These are phyloP conservation scores for Noctuana brunneofusca DNA, from an alignment of 2,888 invertebrate genomes.

Conservation along the genomic window DNA sequence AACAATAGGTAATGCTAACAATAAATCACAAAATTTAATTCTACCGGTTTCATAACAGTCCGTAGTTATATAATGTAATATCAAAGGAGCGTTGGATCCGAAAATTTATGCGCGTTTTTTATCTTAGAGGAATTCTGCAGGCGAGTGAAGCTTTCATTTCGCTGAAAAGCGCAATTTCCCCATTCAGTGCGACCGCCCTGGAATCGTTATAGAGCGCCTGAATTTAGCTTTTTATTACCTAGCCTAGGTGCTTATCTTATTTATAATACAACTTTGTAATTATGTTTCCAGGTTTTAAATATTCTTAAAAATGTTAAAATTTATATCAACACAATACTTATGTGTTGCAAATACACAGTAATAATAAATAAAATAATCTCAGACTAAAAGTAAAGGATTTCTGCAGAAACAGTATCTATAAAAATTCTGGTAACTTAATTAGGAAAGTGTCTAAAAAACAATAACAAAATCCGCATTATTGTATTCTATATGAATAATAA, in stretches of 20 bases:
- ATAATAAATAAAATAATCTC: too few species aligned
- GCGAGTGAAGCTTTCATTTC: slow-evolving; percentile 69
- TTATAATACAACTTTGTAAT: slow-evolving; percentile 7
- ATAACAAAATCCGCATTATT: too few species aligned
- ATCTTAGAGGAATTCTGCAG: slow-evolving; percentile 65
- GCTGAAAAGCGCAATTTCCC: slow-evolving; percentile 80
- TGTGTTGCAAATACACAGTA: too few species aligned
- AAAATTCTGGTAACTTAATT: too few species aligned
- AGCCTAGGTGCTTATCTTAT: slow-evolving; percentile 23
- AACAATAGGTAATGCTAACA: slow-evolving; percentile 9
- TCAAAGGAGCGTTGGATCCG: slow-evolving; percentile 44
- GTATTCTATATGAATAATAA: too few species aligned
- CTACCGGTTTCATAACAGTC: slow-evolving; percentile 54
- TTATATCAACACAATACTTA: too few species aligned
- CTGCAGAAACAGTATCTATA: too few species aligned
- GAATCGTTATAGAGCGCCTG: slow-evolving; percentile 61
- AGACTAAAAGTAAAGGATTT: too few species aligned
- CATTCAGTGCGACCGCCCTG: slow-evolving; percentile 72
- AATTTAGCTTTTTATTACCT: slow-evolving; percentile 32
- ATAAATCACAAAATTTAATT: slow-evolving; percentile 39
- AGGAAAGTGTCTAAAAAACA: too few species aligned
- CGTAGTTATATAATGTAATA: slow-evolving; percentile 54
- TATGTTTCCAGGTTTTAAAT: too few species aligned
- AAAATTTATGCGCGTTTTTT: slow-evolving; percentile 56
- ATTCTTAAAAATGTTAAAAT: too few species aligned